Evolutionary conservation across 2,888 invertebrate genomes (phyloP), one percentile per base, ranked within the genome.

Genomic region (Cheilosia scutellata): DNA sequence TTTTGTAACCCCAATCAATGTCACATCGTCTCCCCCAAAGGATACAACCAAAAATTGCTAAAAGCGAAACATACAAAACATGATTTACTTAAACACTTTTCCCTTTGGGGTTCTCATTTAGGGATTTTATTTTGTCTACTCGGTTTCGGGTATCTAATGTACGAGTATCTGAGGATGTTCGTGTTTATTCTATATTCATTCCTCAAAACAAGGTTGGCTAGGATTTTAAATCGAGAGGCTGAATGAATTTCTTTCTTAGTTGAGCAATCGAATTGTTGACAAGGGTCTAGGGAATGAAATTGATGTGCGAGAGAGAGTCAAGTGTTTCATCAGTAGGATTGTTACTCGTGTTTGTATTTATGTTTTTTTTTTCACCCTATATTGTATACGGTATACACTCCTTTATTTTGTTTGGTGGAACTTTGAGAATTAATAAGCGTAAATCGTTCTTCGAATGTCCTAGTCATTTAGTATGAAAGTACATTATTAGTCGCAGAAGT

Each of bases 11-110:
- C 66, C 40, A 58, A 58, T 75, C 75, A 75, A 57, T 75, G 75
- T 75, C 75, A 65, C 57, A 58, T 47, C 11, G 37, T 11, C 55
- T 75, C 40, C 27, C 57, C 27, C 25, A 55, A 6, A 27, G 16
- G 27, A 13, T 29, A 27, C 25, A 31, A 62, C 60, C 33, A 49
- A 57, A 68, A 58, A 37, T 58, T 51, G 29, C 44, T 65, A 44
- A 66, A 55, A 72, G 71, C 53, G 20, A 82, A 66, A 47, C 71
- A 58, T 53, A 77, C 66, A 72, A 65, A 13, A 60, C 78, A 72
- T 70, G 71, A 76, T 49, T 55, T 62, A 78, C 77, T 77, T 70
- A 53, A 78, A 78, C 65, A 72, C 40, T 71, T 78, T 55, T 63
- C 49, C 62, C 58, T 51, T 74, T 63, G 37, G 72, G 58, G 37